A percentile compares a stretch with the other conserved stretches of the same genome.
These are phyloP conservation scores for Stegodyphus mimosarum DNA, from an alignment of 1,140 invertebrate species.

Conservation along the genomic window DNA sequence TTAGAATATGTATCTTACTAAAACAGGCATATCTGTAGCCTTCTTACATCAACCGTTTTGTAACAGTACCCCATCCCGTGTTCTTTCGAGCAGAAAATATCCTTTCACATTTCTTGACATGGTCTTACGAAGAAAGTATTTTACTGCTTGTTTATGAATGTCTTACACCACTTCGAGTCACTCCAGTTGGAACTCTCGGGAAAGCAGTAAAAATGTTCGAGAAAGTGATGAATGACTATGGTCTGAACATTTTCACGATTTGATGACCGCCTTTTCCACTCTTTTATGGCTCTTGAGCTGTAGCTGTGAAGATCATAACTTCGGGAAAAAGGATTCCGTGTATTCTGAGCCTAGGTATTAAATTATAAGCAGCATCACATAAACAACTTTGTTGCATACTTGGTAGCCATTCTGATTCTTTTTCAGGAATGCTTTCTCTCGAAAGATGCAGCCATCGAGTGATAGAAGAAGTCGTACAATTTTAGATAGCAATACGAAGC, in stretches of 20 bases:
- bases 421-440: not conserved
- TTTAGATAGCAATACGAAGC: too few species aligned
- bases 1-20: too few species aligned
- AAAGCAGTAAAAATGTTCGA: not conserved
- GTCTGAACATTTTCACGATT: slow-evolving; percentile 29
- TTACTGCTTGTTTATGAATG: slow-evolving; percentile 30
- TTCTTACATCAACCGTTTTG: too few species aligned
- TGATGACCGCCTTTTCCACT: slow-evolving; percentile 16
- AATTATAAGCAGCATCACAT: slow-evolving; percentile 21
- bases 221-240: slow-evolving; percentile 21
- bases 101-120: slow-evolving; percentile 2
- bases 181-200: slow-evolving; percentile 1
- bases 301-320: slow-evolving; percentile 33
- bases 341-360: slow-evolving; percentile 23
- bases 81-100: too few species aligned
- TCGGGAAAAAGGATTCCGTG: slow-evolving; percentile 13
- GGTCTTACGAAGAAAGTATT: slow-evolving; percentile 18
- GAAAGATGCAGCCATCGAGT: too few species aligned
- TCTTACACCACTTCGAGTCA: slow-evolving; percentile 23
- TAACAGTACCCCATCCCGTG: too few species aligned
- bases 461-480: too few species aligned
- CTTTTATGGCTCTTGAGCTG: slow-evolving; percentile 21
- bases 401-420: slow-evolving; percentile 1
- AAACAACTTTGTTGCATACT: slow-evolving; percentile 36
- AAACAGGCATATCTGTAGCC: too few species aligned